Percentiles rank a stretch among this genome's conserved stretches.
Conservation (phyloP, 2,113 vertebrate species). For the Takifugu flavidus region DNA sequence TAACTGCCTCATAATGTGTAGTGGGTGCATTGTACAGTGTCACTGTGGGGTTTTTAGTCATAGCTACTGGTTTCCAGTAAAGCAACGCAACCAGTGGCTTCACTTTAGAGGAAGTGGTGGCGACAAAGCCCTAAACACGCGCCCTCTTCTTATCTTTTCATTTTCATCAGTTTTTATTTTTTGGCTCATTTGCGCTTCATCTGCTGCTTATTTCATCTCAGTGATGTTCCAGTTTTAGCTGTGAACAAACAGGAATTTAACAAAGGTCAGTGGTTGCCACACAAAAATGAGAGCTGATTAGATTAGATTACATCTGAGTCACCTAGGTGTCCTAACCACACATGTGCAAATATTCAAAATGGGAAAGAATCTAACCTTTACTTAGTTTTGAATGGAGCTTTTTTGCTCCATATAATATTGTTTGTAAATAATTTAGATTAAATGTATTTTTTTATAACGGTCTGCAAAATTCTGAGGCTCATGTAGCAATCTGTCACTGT, state of each 20-base stretch:
- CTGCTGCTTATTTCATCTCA: conserved; percentile 8
- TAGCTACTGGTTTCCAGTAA: conserved; percentile 71
- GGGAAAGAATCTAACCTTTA: neutral
- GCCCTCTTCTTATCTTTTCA: conserved; percentile 29
- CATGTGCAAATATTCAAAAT: no score
- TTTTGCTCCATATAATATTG: neutral
- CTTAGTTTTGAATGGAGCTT: neutral
- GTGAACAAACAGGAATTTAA: neutral
- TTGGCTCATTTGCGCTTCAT: conserved; percentile 22
- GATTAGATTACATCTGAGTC: no score
- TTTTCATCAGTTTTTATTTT: conserved; percentile 16
- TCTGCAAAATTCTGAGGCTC: neutral
- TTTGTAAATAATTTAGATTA: no score
- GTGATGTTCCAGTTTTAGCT: neutral
- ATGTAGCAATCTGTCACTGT: rapidly evolving
- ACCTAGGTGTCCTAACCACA: no score
- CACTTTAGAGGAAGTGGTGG: conserved; percentile 69
- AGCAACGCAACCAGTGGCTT: conserved; percentile 52
- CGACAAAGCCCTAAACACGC: conserved; percentile 52
- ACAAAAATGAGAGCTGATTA: no score
- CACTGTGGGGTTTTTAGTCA: conserved; percentile 62
- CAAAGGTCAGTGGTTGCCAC: conserved; percentile 7
- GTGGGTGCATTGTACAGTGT: conserved; percentile 5
- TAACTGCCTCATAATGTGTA: conserved; percentile 27
- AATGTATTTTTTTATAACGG: no score